These are phyloP conservation scores for Chironomus tepperi DNA, from an alignment of 1,140 invertebrate species.

Conservation along the genomic window DNA sequence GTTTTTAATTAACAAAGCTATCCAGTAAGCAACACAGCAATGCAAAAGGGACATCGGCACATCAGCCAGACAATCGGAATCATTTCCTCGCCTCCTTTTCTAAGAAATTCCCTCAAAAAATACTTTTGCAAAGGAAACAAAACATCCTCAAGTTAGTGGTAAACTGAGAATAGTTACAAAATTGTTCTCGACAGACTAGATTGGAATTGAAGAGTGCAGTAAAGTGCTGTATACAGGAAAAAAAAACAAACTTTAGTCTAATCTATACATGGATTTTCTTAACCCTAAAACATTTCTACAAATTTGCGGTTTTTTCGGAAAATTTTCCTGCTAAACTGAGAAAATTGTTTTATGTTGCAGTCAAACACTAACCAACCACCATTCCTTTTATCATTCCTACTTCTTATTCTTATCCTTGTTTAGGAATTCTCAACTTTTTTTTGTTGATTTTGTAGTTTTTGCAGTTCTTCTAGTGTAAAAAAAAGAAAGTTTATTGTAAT, in stretches of 20 bases:
- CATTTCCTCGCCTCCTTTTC: too few species aligned
- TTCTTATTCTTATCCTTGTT: too few species aligned
- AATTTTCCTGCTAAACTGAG: background rate
- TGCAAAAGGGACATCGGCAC: too few species aligned
- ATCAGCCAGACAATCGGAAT: too few species aligned
- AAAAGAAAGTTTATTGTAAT: background rate
- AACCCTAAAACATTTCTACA: conserved; percentile 2
- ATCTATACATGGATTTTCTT: conserved; percentile 1
- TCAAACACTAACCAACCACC: conserved; percentile 11
- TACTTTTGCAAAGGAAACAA: background rate
- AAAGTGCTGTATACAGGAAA: background rate
- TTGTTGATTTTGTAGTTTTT: background rate
- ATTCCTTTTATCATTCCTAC: background rate
- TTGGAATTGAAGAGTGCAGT: background rate
- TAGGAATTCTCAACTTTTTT: background rate
- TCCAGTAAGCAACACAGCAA: too few species aligned
- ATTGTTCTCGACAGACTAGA: background rate
- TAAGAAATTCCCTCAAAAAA: too few species aligned
- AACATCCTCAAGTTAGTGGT: conserved; percentile 4
- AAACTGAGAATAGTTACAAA: background rate
- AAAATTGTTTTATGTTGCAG: conserved; percentile 14
- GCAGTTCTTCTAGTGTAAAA: background rate
- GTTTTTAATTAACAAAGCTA: too few species aligned
- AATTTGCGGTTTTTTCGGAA: background rate
- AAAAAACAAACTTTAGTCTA: too few species aligned